Evolutionary conservation across 2,797 vertebrate species (phyloP), one percentile per base, ranked within the genome.

Genomic region (Typhlichthys subterraneus): DNA sequence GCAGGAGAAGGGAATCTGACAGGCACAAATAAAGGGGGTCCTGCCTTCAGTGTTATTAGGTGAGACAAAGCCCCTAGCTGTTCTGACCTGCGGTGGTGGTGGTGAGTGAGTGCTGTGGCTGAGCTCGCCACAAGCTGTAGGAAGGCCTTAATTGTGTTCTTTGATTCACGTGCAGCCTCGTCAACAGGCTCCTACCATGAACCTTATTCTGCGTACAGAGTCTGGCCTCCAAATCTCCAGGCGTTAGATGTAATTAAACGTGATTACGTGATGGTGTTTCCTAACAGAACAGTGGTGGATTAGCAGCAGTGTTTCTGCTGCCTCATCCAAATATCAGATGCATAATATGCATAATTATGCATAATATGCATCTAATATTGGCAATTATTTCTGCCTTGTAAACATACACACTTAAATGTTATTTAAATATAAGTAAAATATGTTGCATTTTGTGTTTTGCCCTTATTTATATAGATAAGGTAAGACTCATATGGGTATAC

Each of bases 31-130:
- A 94, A 94, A 93, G 91, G 87, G 92, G 88, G 92, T 94, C 82
- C 93, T 87, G 74, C 61, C 81, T 86, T 84, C 93, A 92, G 82
- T 14, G 0, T 97, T 95, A 97, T 96, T 96, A 95, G 94, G 94
- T 94, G 93, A 96, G 96, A 97, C 96, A 96, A 94, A 93, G 88
- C 93, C 93, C 93, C 93, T 90, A 94, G 94, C 94, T 95, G 94
- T 96, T 95, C 94, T 92, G 93, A 84, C 93, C 92, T 89, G 92
- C 91, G 94, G 94, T 91, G 90, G 93, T 82, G 84, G 90, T 93
- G 80, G 90, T 91, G 73, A 91, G 87, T 86, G 92, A 90, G 57
- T 93, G 90, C 85, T 85, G 92, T 90, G 88, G 88, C 91, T 93
- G 92, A 42, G 38, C 1, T 8, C 8, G 38, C 38, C 5, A 9